Base-by-base conservation (phyloP, 2,888 invertebrate genomes). In the Rhamphomyia laevipes region DNA sequence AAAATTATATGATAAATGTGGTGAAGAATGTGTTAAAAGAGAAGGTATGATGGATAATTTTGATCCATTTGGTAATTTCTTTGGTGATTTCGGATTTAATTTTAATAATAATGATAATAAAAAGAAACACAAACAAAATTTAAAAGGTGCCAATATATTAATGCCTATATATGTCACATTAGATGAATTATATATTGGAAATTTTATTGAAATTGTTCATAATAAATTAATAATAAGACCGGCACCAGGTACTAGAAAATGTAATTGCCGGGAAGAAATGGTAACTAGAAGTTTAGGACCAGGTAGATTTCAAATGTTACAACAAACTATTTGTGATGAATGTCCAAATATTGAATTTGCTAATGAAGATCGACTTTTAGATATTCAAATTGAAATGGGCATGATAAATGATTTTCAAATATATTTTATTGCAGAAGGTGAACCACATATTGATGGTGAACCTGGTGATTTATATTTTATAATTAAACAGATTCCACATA, bases 201-300 rank as follows among this genome's bases (percentile, higher is more conserved):
- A 95, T 66, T 99, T 97, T 71, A 85, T 99, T 49, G 96, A 97
- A 84, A 86, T 97, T 57, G 88, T 94, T n/a, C 80, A 97, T 54
- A 94, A 94, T 66, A 99, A 99, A 67, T 91, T 96, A 37, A 95
- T 97, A 0, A 82, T 90, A 61, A 95, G 94, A 68, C 83, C 93
- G 51, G 89, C 95, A 0, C 76, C 85, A 43, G 99, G 99, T 11
- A 96, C 94, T 2, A 77, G 99, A 37, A 93, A 95, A 64, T 99
- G 99, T 69, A 99, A 99, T 70, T 99, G 99, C 66, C 77, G 97
- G 21, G 95, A 95, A 68, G 99, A 99, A 74, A 94, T 99, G 92
- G 91, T 95, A 1, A 97, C 99, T 0, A 80, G 92, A 48, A 95
- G 92, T 68, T 74, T 99, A 57, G 97, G 97, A 0, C 94, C 92